Percentiles rank a stretch among this genome's conserved stretches.
phyloP scores from a whole-genome alignment of 2,113 vertebrate genomes.

The Pogonocichla stellata region DNA sequence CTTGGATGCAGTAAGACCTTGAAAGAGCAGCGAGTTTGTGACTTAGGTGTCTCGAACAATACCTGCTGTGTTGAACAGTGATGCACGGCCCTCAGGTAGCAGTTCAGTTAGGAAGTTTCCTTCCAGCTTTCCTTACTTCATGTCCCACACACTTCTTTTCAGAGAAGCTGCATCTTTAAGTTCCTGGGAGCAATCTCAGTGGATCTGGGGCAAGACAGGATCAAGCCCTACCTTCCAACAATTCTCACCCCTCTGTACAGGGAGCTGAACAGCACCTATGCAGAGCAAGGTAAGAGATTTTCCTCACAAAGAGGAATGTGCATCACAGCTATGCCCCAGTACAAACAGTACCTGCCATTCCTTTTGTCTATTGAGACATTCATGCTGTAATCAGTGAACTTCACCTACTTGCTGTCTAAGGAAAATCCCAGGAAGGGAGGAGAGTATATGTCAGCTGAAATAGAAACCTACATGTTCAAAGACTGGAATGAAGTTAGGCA shows the following conservation, averaged over 20 bases:
- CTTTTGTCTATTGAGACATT: background rate
- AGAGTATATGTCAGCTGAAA: background rate
- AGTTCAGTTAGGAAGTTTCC: background rate
- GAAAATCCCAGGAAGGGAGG: background rate
- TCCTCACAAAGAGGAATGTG: background rate
- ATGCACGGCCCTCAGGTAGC: background rate
- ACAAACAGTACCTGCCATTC: background rate
- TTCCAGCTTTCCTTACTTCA: background rate
- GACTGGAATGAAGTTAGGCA: background rate
- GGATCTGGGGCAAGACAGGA: slow-evolving; percentile 86
- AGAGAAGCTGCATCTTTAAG: slow-evolving; percentile 96
- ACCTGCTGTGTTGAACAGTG: background rate
- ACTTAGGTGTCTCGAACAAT: background rate
- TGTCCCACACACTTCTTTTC: background rate
- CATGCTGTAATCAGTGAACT: background rate
- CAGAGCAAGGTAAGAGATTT: slow-evolving; percentile 86
- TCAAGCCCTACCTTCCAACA: slow-evolving; percentile 84
- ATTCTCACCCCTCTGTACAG: slow-evolving; percentile 88
- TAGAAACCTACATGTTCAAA: background rate
- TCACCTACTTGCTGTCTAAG: background rate
- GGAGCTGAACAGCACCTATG: slow-evolving; percentile 95
- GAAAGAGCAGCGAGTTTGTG: background rate
- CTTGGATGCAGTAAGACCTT: background rate
- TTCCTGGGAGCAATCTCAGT: slow-evolving; percentile 92
- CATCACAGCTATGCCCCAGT: background rate